Evolutionary conservation across 2,888 invertebrate species (phyloP), one percentile per base, ranked within the genome.

Genomic region (Drosophila dives): DNA sequence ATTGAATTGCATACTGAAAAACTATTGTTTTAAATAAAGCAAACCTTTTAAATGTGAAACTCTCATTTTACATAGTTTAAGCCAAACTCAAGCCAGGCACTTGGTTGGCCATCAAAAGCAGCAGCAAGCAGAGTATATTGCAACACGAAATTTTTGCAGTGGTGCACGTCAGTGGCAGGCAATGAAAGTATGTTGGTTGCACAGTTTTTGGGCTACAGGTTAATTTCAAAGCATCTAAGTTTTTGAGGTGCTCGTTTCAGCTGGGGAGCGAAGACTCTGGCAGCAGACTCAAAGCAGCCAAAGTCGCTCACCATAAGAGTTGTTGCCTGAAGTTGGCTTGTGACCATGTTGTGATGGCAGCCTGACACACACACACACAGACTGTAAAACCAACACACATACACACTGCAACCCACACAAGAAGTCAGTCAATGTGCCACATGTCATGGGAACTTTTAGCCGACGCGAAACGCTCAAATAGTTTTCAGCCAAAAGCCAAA

Each of bases 171-270:
- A 64, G 69, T 48, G 49, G 60, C 66, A 67, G 64, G 63, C 64
- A 76, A 72, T 75, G 75, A 71, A 75, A 71, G 71, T 56, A 63
- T 56, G 59, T 53, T 64, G 81, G 81, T 71, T 73, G 65, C 69
- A 75, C 61, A 67, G 49, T 66, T 71, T 74, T 77, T 68, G 75
- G 75, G 75, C 66, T 62, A 61, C 71, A 76, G 77, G 78, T 71
- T 85, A 84, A 85, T 87, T 87, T 85, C 66, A 87, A 78, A 83
- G 87, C 83, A 87, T 85, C 83, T 77, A 79, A 80, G 85, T 85
- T 85, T 84, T 80, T 84, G 84, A 80, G 77, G 74, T 74, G 69
- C 75, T 40, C 63, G 58, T 34, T 56, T 72, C 74, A 64, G 59
- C 50, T 48, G 58, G 51, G 55, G n/a, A n/a, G 61, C 26, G 29